Percentiles rank a stretch among this genome's conserved stretches.
Conservation (phyloP, 2,888 invertebrate genomes). For the Epistrophella euchroma region DNA sequence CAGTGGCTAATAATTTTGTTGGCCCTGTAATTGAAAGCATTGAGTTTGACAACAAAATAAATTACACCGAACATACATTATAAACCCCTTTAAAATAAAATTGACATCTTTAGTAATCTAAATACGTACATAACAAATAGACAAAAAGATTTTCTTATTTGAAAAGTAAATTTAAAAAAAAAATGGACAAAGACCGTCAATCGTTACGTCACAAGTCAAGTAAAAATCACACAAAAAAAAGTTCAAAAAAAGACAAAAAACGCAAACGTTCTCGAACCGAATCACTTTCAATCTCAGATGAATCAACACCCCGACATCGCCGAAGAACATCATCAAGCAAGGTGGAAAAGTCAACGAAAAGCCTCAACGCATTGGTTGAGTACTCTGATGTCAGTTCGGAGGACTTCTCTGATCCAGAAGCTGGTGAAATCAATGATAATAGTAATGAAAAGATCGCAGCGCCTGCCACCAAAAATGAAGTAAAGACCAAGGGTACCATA, state of each 20-base stretch:
- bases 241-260: constrained; percentile 75
- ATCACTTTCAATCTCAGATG: constrained; percentile 56
- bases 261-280: constrained; percentile 72
- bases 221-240: constrained; percentile 75
- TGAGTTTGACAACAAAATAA: constrained; percentile 10
- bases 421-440: constrained; percentile 94
- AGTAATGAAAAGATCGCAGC: constrained; percentile 81
- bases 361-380: constrained; percentile 84
- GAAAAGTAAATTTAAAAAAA: neutral
- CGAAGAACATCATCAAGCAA: constrained; percentile 53
- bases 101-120: neutral
- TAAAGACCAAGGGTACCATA: constrained; percentile 41
- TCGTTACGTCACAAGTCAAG: constrained; percentile 65
- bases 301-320: constrained; percentile 38
- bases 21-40: neutral
- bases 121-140: neutral
- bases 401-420: constrained; percentile 94
- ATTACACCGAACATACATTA: neutral
- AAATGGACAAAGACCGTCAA: constrained; percentile 71
- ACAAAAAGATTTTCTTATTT: neutral
- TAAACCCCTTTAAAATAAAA: neutral
- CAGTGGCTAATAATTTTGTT: neutral
- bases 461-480: constrained; percentile 25
- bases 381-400: constrained; percentile 97
- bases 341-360: constrained; percentile 42